Evolutionary conservation across 2,888 invertebrate species (phyloP), one percentile per base, ranked within the genome.

Genomic region (Hyppa rectilinea): DNA sequence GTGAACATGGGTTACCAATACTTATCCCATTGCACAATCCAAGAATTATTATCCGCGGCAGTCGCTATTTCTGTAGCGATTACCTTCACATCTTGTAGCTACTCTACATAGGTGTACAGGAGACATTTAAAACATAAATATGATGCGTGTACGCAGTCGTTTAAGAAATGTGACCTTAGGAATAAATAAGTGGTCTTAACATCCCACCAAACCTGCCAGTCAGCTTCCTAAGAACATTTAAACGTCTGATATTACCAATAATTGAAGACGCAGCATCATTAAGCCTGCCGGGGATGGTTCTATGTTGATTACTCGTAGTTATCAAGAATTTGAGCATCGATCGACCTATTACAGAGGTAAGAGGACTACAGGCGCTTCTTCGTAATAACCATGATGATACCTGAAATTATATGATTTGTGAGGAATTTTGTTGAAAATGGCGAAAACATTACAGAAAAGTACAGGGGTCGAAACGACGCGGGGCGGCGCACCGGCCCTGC

Each of bases 371-470:
- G 93, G 90, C 94, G 93, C 93, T 92, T 93, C 94, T 91, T 92
- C 95, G 93, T 95, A 96, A 96, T 96, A 93, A 95, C 94, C 93
- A 95, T 96, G 95, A 96, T 96, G 92, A 95, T 92, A 91, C 89
- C 92, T 92, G 92, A 95, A 95, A 96, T 96, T 96, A 96, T 95
- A 95, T 91, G 93, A 96, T 95, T 96, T 95, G 96, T 93, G 90
- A 86, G 96, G 95, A 96, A 95, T 95, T 95, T 95, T 95, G 95
- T 95, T 95, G 94, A 92, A 95, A 95, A 96, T 94, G 95, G 96
- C 95, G 95, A 96, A 96, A 95, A 96, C 94, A 96, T 96, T 95
- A 95, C 94, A 94, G 94, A 94, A 95, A 95, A 95, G 93, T 95
- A 95, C 94, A 92, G 95, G 95, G 95, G 94, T 94, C 90, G 93